phyloP scores from a whole-genome alignment of 2,888 invertebrate genomes.

The Troides helena region DNA sequence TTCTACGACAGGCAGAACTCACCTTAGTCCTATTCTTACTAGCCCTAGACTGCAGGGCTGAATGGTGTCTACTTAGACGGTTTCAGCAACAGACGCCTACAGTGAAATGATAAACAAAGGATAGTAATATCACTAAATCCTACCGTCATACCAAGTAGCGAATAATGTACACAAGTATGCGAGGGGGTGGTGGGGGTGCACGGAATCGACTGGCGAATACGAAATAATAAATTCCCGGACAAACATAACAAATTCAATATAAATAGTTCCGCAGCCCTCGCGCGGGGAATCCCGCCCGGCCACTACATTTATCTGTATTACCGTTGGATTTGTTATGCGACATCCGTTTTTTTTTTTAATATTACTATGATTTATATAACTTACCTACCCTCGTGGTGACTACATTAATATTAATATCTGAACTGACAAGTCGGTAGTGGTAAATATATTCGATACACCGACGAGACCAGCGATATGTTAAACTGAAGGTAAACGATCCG shows the following conservation, averaged over 20 bases:
- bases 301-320: constrained; percentile 46
- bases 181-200: constrained; percentile 26
- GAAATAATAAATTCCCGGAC: constrained; percentile 41
- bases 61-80: too few relatives aligned
- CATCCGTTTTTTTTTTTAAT: background rate
- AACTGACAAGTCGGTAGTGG: too few relatives aligned
- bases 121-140: constrained; percentile 6
- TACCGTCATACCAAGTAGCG: constrained; percentile 5
- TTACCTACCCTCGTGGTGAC: too few relatives aligned
- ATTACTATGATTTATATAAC: constrained; percentile 3
- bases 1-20: too few relatives aligned
- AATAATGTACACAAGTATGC: constrained; percentile 25
- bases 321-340: constrained; percentile 40
- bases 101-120: too few relatives aligned
- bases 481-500: too few relatives aligned
- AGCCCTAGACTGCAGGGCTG: too few relatives aligned
- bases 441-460: too few relatives aligned
- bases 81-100: too few relatives aligned
- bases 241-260: constrained; percentile 44
- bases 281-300: constrained; percentile 37
- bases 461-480: too few relatives aligned
- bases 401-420: too few relatives aligned
- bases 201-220: constrained; percentile 37
- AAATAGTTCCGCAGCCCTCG: constrained; percentile 40
- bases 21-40: too few relatives aligned